These are phyloP conservation scores for Furcula furcula DNA, from an alignment of 2,888 invertebrate genomes.

Conservation along the genomic window DNA sequence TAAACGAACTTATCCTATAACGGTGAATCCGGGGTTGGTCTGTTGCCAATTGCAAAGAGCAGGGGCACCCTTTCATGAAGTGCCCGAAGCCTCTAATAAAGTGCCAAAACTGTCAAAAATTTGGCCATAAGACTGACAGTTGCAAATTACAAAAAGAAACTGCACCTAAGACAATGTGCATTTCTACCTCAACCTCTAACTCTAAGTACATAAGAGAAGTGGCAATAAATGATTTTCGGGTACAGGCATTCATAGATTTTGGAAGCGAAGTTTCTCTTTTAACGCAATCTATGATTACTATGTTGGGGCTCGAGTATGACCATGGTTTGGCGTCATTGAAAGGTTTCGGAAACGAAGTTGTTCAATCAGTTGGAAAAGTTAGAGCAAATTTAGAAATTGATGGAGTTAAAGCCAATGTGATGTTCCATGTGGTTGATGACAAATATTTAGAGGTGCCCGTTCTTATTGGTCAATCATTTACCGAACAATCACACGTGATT, in stretches of 20 bases:
- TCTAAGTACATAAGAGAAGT: background rate
- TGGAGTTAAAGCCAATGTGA: background rate
- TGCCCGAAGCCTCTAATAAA: constrained; percentile 5
- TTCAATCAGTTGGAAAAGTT: background rate
- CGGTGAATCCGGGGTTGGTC: background rate
- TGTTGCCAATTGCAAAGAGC: constrained; percentile 10
- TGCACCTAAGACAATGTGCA: background rate
- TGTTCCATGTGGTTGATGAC: background rate
- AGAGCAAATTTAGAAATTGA: background rate
- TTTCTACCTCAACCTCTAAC: background rate
- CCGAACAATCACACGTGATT: background rate
- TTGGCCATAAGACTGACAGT: constrained; percentile 5
- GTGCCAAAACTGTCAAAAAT: constrained; percentile 1
- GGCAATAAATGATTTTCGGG: background rate
- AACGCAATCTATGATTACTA: background rate
- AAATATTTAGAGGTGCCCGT: background rate
- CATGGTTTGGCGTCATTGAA: background rate
- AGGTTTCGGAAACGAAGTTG: background rate
- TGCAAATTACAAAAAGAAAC: background rate
- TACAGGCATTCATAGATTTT: background rate
- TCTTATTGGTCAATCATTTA: background rate
- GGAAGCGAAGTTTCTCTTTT: background rate
- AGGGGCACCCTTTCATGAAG: constrained; percentile 5
- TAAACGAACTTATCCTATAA: no score
- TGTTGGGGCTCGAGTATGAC: background rate